These are phyloP conservation scores for Orussus abietinus DNA, from an alignment of 1,140 invertebrate species.

Conservation along the genomic window DNA sequence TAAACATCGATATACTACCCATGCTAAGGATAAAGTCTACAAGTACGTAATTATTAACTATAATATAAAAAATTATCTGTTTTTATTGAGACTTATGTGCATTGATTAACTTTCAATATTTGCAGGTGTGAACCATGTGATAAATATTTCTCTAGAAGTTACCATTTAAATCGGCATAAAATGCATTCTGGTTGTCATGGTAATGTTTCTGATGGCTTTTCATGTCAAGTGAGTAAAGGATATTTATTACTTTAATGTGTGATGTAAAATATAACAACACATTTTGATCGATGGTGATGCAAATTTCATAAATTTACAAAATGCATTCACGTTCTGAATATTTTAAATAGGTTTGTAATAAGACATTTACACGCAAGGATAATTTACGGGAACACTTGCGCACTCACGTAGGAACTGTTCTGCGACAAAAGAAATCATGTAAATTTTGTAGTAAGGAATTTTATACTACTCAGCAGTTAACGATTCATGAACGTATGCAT, in stretches of 20 bases:
- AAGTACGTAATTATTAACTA: slow-evolving; percentile 29
- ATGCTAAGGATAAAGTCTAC: slow-evolving; percentile 37
- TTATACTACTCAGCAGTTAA: slow-evolving; percentile 62
- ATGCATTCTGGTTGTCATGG: slow-evolving; percentile 71
- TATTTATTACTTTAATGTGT: slow-evolving; percentile 12
- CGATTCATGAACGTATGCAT: slow-evolving; percentile 68
- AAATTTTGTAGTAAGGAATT: slow-evolving; percentile 69
- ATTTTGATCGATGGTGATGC: slow-evolving; percentile 4
- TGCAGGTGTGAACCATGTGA: slow-evolving; percentile 60
- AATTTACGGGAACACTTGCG: slow-evolving; percentile 73
- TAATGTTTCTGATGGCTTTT: slow-evolving; percentile 54
- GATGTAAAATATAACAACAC: slow-evolving; percentile 24
- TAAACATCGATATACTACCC: slow-evolving; percentile 53
- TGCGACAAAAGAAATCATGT: slow-evolving; percentile 65
- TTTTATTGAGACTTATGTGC: slow-evolving; percentile 17
- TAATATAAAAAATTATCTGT: slow-evolving; percentile 1
- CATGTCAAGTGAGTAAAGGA: slow-evolving; percentile 56
- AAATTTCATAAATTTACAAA: slow-evolving; percentile 10
- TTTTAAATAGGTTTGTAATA: slow-evolving; percentile 63
- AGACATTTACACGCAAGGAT: slow-evolving; percentile 71
- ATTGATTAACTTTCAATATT: slow-evolving; percentile 36
- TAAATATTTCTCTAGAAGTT: slow-evolving; percentile 69
- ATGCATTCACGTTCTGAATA: slow-evolving; percentile 20
- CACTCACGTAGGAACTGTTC: slow-evolving; percentile 64
- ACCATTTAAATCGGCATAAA: slow-evolving; percentile 72